phyloP scores from a whole-genome alignment of 2,888 invertebrate genomes.

The Eupithecia vulgata region DNA sequence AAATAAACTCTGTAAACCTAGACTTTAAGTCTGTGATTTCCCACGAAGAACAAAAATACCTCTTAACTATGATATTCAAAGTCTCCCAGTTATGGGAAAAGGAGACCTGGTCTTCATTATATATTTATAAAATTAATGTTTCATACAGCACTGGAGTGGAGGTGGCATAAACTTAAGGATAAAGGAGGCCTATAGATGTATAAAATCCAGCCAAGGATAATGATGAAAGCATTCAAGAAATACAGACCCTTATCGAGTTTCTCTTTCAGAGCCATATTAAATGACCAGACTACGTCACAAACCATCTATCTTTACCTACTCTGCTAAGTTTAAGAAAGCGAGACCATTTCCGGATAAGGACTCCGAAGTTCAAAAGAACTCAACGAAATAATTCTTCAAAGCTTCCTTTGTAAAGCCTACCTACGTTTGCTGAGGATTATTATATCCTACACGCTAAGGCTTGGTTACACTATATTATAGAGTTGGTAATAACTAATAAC shows the following conservation, averaged over 20 bases:
- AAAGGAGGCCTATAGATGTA: background rate
- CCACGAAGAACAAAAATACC: background rate
- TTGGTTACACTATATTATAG: background rate
- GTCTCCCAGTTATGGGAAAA: background rate
- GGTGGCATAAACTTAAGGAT: background rate
- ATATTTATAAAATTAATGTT: background rate
- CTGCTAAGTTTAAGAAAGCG: background rate
- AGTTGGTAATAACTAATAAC: background rate
- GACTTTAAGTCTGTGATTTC: background rate
- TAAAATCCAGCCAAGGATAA: background rate
- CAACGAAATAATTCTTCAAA: constrained; percentile 40
- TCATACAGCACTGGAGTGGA: background rate
- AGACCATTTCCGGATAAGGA: constrained; percentile 28
- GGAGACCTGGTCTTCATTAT: background rate
- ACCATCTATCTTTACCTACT: constrained; percentile 2
- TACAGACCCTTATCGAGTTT: background rate
- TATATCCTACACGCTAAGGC: constrained; percentile 3
- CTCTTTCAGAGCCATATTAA: background rate
- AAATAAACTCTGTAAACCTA: background rate
- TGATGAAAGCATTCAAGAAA: background rate
- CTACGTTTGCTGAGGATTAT: constrained; percentile 16
- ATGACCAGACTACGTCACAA: background rate
- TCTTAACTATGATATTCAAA: background rate
- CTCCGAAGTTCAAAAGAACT: constrained; percentile 39
- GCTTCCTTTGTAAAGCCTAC: constrained; percentile 25